These are phyloP conservation scores for Ariopsis seemanni DNA, from an alignment of 2,113 vertebrate species.

Conservation along the genomic window DNA sequence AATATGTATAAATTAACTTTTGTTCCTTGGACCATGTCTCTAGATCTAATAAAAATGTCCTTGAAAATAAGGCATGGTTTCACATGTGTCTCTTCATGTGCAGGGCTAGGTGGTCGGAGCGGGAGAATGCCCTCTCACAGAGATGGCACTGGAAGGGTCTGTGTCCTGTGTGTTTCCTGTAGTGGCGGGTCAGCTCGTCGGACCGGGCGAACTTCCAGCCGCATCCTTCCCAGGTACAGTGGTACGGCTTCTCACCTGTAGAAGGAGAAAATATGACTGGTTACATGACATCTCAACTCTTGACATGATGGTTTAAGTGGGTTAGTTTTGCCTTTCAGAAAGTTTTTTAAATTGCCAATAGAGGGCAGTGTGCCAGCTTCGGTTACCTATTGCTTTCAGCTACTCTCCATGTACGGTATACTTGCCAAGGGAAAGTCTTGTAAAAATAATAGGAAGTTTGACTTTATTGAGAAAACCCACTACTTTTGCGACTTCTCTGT, in stretches of 20 bases:
- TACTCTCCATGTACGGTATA: not conserved
- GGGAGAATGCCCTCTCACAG: conserved; percentile 88
- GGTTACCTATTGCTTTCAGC: not conserved
- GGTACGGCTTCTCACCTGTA: conserved; percentile 87
- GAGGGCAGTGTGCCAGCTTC: not conserved
- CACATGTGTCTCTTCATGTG: conserved; percentile 95
- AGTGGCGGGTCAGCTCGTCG: conserved; percentile 87
- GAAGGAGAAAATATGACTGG: not conserved
- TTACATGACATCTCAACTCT: not conserved
- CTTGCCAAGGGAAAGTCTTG: not conserved
- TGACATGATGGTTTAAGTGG: not conserved
- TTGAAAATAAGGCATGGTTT: conserved; percentile 36
- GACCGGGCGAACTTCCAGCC: conserved; percentile 90
- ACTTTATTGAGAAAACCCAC: not conserved
- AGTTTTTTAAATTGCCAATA: not conserved
- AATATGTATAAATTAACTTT: not conserved
- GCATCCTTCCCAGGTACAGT: conserved; percentile 90
- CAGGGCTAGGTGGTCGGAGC: conserved; percentile 88
- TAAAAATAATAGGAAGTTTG: not conserved
- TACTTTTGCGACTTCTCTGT: too few relatives aligned
- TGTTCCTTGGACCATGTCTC: not conserved
- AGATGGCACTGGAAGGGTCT: conserved; percentile 88
- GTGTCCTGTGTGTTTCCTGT: conserved; percentile 89
- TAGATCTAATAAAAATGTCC: not conserved
- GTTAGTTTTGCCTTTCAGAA: not conserved